phyloP scores from a whole-genome alignment of 2,888 invertebrate species.

The Agapetus fuscipes region DNA sequence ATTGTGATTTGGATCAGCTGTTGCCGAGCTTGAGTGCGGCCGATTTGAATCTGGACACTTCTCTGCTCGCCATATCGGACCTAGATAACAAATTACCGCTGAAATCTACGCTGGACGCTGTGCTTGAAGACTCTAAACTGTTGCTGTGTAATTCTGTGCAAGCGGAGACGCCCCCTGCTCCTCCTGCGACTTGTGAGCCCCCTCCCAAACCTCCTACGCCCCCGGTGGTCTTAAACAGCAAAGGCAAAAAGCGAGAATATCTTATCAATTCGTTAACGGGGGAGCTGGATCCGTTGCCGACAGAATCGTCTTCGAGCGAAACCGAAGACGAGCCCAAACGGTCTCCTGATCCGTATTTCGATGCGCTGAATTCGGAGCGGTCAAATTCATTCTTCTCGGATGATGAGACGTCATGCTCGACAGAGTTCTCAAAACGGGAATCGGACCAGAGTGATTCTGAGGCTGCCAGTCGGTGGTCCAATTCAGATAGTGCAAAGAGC shows the following conservation, averaged over 20 bases:
- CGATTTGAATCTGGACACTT: slow-evolving; percentile 44
- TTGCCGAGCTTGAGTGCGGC: slow-evolving; percentile 51
- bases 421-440: slow-evolving; percentile 41
- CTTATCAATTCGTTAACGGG: slow-evolving; percentile 86
- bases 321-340: slow-evolving; percentile 20
- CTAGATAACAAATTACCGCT: slow-evolving; percentile 24
- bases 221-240: slow-evolving; percentile 38
- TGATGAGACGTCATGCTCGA: slow-evolving; percentile 49
- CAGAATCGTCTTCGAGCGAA: slow-evolving; percentile 21
- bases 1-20: slow-evolving; percentile 54
- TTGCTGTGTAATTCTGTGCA: slow-evolving; percentile 26
- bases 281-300: slow-evolving; percentile 69
- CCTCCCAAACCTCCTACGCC: slow-evolving; percentile 26
- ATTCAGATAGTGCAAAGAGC: slow-evolving; percentile 47
- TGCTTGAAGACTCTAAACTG: slow-evolving; percentile 36
- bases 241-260: slow-evolving; percentile 65
- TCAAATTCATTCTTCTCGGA: slow-evolving; percentile 48
- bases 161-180: slow-evolving; percentile 19
- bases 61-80: slow-evolving; percentile 35
- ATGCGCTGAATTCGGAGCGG: slow-evolving; percentile 31
- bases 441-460: slow-evolving; percentile 49
- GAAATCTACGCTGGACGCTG: slow-evolving; percentile 25
- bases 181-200: slow-evolving; percentile 29
- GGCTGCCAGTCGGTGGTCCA: slow-evolving; percentile 45
- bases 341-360: slow-evolving; percentile 27